Evolutionary conservation across 2,888 invertebrate genomes (phyloP), one percentile per base, ranked within the genome.

Genomic region (Harmothoe impar): DNA sequence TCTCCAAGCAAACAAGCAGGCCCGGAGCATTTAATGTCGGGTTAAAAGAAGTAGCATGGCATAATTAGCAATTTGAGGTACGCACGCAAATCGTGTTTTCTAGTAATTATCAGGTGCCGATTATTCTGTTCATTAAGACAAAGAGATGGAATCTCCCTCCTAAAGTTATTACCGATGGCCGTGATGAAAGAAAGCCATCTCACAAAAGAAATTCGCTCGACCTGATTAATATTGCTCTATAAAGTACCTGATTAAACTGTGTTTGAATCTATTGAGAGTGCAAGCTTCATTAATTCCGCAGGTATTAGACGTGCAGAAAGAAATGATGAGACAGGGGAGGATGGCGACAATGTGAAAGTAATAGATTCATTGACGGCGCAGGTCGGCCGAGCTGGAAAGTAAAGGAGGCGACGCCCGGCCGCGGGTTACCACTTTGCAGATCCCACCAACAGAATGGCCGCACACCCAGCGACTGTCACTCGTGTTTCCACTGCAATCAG

Each of bases 201-300:
- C 81, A 43, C 81, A 33, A 81, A 81, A 81, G 81, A 81, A 81
- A 81, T 81, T 81, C 86, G 29, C 54, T 3, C 52, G 52, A 86
- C 86, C 52, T 86, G 86, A 86, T 86, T 86, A 86, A 86, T 86
- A 86, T 56, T 86, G 86, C 54, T 86, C 86, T 56, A 81, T 81
- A 86, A 86, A 54, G 56, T 54, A 86, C 31, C 86, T 56, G 52
- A 86, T 86, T 86, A 86, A 86, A 56, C 29, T n/a, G 20, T 86
- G 86, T 86, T 54, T 54, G 56, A 52, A 86, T 52, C 86, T 86
- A 86, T 86, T 86, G 86, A 52, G 56, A 54, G 23, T 17, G 54
- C 54, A 86, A 54, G 86, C 86, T 86, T 86, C 86, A 54, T 86
- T 86, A 86, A 86, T 86, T 86, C 29, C 56, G 25, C 54, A 54